Conservation (phyloP, 1,140 invertebrate species). For the Mya arenaria region DNA sequence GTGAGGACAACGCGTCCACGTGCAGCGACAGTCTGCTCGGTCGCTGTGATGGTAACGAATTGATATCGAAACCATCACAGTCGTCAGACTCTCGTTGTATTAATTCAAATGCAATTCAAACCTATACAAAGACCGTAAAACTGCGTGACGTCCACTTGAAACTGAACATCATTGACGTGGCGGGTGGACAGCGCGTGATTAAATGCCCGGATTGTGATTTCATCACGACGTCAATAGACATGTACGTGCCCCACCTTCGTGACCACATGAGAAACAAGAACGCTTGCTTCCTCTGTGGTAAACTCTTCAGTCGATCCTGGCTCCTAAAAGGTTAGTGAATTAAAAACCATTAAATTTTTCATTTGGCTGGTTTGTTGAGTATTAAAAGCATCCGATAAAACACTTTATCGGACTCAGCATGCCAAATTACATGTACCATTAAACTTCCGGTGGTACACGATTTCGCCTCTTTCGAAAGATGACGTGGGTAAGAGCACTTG, state of each 20-base stretch:
- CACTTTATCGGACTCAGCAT: too few relatives aligned
- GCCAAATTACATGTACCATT: too few relatives aligned
- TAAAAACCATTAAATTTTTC: too few relatives aligned
- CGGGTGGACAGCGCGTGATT: slow-evolving; percentile 38
- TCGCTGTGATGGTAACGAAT: too few relatives aligned
- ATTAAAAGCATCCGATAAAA: too few relatives aligned
- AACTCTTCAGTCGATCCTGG: slow-evolving; percentile 97
- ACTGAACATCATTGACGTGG: not conserved
- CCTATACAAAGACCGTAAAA: slow-evolving; percentile 15
- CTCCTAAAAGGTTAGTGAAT: slow-evolving; percentile 96
- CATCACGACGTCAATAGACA: slow-evolving; percentile 46
- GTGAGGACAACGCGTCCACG: slow-evolving; percentile 24
- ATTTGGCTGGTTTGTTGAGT: too few relatives aligned
- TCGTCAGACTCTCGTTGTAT: too few relatives aligned
- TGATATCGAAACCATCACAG: too few relatives aligned
- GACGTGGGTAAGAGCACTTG: too few relatives aligned
- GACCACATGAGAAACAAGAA: slow-evolving; percentile 82
- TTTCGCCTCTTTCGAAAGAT: too few relatives aligned
- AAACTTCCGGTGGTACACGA: too few relatives aligned
- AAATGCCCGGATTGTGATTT: slow-evolving; percentile 62
- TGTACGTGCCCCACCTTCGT: slow-evolving; percentile 56
- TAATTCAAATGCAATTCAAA: too few relatives aligned
- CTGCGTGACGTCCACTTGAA: slow-evolving; percentile 13
- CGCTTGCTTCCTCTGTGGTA: slow-evolving; percentile 95
- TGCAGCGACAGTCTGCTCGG: slow-evolving; percentile 16